Evolutionary conservation across 2,797 vertebrate genomes (phyloP), one percentile per base, ranked within the genome.

Genomic region (Microctenopoma steveboyesi): DNA sequence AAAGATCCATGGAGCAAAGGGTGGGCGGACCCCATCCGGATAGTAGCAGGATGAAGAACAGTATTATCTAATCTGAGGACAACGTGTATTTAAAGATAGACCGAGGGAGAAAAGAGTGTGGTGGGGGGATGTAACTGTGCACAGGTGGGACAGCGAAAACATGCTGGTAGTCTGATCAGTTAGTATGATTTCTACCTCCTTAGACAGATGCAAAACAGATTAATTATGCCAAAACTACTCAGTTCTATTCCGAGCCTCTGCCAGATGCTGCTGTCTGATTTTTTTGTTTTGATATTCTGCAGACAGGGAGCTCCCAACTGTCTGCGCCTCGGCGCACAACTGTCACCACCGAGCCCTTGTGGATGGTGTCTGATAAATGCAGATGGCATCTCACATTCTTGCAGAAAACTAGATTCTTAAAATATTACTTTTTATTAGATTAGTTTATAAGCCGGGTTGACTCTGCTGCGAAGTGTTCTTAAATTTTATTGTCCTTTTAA

Each of bases 11-110:
- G 78, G 64, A 81, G 72, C 65, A 59, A 60, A 64, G 68, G 59
- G 71, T 55, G 76, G 81, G 75, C 12, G 50, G 52, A 54, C 49
- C 3, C 2, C 47, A 60, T 79, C 80, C 57, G 78, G 76, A 85
- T 50, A 73, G 82, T 55, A 51, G 81, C 74, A 53, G 84, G 86
- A 89, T 87, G 71, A 85, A 86, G 84, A 63, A 64, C 35, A 45
- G 65, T 35, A 47, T 87, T 77, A 82, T 90, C 60, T 91, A 88
- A 91, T 88, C 86, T 58, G 71, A 70, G 86, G 82, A 83, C 49
- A 70, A 71, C 63, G 43, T 74, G 75, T 67, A 74, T 80, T 79
- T 66, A 79, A 79, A 63, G 76, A 74, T 11, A 30, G 69, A 57
- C 13, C 13, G 55, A 60, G 60, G 48, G 22, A 48, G 48, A 33